Conservation (phyloP, 2,888 invertebrate genomes). For the Cantharis flavilabris region DNA sequence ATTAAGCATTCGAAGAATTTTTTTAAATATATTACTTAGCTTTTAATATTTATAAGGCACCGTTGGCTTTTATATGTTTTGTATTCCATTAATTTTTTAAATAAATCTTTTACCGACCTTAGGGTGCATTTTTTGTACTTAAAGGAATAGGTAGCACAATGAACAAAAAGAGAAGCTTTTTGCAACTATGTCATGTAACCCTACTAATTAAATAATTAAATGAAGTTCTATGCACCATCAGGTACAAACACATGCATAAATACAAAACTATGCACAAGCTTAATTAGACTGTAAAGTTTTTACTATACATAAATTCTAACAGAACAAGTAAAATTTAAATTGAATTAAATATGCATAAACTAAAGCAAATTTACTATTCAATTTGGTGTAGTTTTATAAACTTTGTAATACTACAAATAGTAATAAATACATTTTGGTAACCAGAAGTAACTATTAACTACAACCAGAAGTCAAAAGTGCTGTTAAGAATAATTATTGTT, state of each 20-base stretch:
- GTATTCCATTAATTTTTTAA: neutral
- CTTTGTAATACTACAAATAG: neutral
- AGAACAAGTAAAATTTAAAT: neutral
- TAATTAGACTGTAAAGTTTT: neutral
- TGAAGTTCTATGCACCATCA: neutral
- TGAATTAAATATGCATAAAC: neutral
- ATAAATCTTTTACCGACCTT: neutral
- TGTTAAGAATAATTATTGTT: no score
- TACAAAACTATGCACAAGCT: neutral
- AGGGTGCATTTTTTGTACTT: neutral
- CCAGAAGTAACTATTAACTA: neutral
- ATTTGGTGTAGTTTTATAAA: neutral
- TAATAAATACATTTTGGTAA: neutral
- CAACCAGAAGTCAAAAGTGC: no score
- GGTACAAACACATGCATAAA: neutral
- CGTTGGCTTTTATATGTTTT: neutral
- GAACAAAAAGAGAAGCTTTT: neutral
- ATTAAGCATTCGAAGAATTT: neutral
- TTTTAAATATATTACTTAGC: neutral
- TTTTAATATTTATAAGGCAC: neutral
- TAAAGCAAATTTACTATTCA: neutral
- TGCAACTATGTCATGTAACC: neutral
- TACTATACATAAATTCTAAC: neutral
- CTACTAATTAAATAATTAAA: neutral
- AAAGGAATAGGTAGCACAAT: neutral